Base-by-base conservation (phyloP, 2,797 vertebrate species). In the Lateolabrax maculatus region DNA sequence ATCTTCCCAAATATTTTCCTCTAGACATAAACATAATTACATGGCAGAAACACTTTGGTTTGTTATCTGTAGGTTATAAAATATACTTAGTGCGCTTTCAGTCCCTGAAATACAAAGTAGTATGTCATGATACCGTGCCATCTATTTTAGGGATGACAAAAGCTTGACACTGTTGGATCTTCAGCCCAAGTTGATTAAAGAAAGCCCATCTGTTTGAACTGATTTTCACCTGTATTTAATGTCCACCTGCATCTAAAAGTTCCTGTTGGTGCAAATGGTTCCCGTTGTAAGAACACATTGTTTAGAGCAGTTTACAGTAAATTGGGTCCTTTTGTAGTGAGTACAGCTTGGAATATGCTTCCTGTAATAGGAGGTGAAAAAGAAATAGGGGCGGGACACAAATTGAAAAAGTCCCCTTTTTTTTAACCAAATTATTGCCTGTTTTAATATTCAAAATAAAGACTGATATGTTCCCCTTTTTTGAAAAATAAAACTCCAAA, bases 301-400 rank as follows among this genome's bases (percentile, higher is more conserved):
- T 55, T 62, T 64, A 41, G 34, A 67, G 49, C 9, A 19, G 16
- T 64, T 43, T 39, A 39, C 19, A 36, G 60, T 61, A 57, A 71
- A 51, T 55, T 4, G 8, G 25, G 34, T 37, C 29, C 2, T 75
- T 15, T 31, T 44, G 21, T 63, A 27, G 5, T 6, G 0, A 51
- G 21, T 12, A 9, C 9, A 56, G 37, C 65, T 52, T 39, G 29
- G 49, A 51, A 44, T 58, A 16, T n/a, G 3, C 51, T 86, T 88
- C 65, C 69, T 75, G 74, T 75, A 9, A 60, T 72, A 53, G 57
- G 68, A 81, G 84, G 48, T 37, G 57, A 41, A 39, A 43, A 81
- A 79, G 86, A 88, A 88, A 84, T 79, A 79, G 37, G 75, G 84
- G 75, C 71, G 74, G 71, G 62, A 62, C 27, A 27, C 55, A 71